Percentiles rank a stretch among this genome's conserved stretches.
These are phyloP conservation scores for Psilopogon haemacephalus DNA, from an alignment of 2,113 vertebrate genomes.

Conservation along the genomic window DNA sequence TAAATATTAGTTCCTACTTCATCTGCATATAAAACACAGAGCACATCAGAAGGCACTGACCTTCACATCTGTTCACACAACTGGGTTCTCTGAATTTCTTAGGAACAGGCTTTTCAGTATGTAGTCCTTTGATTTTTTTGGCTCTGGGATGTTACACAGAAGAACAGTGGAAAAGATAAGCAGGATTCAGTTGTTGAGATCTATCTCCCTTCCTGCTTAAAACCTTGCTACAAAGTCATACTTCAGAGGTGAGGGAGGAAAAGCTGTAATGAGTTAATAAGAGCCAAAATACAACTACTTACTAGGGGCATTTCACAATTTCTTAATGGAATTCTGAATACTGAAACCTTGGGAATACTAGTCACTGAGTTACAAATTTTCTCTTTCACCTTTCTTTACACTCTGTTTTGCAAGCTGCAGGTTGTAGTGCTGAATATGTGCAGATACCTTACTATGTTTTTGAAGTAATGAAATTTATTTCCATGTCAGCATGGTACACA, in stretches of 20 bases:
- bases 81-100: neutral
- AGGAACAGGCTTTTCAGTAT: neutral
- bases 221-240: neutral
- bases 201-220: neutral
- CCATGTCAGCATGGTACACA: neutral
- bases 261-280: neutral
- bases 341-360: neutral
- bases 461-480: neutral
- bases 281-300: neutral
- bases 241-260: neutral
- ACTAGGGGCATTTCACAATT: neutral
- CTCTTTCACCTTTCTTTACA: neutral
- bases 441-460: neutral
- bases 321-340: neutral
- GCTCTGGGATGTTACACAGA: neutral
- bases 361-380: neutral
- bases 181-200: neutral
- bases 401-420: neutral
- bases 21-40: neutral
- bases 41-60: rapidly evolving
- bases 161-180: neutral
- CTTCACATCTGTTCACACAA: neutral
- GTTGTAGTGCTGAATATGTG: neutral
- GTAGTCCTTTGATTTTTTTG: neutral
- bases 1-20: neutral